These are phyloP conservation scores for Catharus minimus DNA, from an alignment of 2,113 vertebrate species.

Conservation along the genomic window DNA sequence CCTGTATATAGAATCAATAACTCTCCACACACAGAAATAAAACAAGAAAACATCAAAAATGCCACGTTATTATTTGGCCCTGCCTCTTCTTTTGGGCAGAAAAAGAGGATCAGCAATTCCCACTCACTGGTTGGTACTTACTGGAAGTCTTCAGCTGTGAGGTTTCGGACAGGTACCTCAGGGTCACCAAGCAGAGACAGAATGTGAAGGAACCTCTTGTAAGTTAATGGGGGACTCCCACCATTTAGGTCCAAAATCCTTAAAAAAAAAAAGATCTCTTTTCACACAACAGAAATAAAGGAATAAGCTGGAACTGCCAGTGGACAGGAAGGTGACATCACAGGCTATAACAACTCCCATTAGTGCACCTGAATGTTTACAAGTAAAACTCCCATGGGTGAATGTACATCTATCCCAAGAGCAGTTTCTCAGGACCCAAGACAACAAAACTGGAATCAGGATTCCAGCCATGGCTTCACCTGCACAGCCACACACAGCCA, in stretches of 20 bases:
- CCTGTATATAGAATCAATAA: neutral
- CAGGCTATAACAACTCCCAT: neutral
- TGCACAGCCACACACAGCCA: neutral
- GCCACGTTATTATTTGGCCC: rapidly evolving
- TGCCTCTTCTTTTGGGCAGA: neutral
- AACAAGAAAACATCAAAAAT: neutral
- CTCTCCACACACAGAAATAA: neutral
- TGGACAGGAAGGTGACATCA: neutral
- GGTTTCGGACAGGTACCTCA: constrained; percentile 39
- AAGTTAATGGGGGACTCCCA: constrained; percentile 65
- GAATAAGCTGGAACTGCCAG: neutral
- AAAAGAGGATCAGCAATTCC: neutral
- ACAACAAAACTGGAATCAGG: neutral
- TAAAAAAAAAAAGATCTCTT: neutral
- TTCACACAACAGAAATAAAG: neutral
- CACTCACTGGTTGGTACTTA: neutral
- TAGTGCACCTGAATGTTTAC: neutral
- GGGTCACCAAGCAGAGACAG: constrained; percentile 64
- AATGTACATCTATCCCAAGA: neutral
- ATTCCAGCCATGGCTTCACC: neutral
- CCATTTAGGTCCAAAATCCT: constrained; percentile 65
- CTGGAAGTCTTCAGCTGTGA: constrained; percentile 59
- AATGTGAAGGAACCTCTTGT: constrained; percentile 70
- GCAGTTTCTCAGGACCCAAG: neutral
- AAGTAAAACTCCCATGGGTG: neutral